These are phyloP conservation scores for Orestias chungarensis DNA, from an alignment of 2,797 vertebrate genomes.

Conservation along the genomic window DNA sequence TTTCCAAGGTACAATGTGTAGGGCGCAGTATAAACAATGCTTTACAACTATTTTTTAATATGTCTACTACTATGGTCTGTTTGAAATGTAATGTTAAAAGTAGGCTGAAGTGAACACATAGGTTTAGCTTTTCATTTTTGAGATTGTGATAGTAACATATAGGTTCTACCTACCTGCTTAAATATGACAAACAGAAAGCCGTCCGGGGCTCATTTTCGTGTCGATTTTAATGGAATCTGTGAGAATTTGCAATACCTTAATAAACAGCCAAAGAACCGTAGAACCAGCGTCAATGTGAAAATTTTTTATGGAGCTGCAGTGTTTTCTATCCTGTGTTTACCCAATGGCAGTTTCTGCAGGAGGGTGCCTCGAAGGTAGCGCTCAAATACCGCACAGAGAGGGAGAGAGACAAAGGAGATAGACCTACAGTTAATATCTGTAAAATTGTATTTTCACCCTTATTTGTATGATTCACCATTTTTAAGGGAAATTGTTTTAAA, in stretches of 20 bases:
- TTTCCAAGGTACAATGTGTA: neutral
- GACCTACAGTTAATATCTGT: neutral
- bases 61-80: no score
- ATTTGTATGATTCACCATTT: neutral
- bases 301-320: conserved; percentile 2
- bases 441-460: neutral
- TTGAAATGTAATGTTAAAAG: neutral
- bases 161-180: neutral
- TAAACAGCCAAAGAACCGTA: neutral
- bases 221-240: neutral
- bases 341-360: neutral
- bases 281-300: neutral
- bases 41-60: neutral
- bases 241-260: neutral
- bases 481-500: neutral
- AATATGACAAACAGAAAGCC: neutral
- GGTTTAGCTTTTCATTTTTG: neutral
- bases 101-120: neutral
- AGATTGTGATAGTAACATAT: neutral
- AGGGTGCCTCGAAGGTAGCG: neutral
- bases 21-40: neutral
- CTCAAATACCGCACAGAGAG: neutral
- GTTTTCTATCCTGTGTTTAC: neutral
- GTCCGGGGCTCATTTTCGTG: neutral
- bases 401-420: neutral